Evolutionary conservation across 2,113 vertebrate species (phyloP).

Genomic region (Pelmatolapia mariae): DNA sequence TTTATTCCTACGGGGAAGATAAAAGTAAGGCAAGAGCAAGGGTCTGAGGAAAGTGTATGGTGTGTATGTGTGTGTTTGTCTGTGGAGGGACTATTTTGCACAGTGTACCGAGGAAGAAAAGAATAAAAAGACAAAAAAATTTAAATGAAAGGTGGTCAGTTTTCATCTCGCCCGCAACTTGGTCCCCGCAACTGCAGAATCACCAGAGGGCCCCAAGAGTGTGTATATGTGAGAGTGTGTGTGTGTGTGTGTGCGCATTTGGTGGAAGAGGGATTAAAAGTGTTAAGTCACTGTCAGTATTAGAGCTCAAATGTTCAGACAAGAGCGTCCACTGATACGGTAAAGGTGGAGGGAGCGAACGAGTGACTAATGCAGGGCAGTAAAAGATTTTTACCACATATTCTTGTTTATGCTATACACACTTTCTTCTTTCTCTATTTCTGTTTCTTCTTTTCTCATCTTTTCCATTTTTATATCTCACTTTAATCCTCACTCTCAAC

Average conservation of each 20-base stretch:
- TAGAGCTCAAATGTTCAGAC: neutral
- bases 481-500: neutral
- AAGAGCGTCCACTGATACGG: neutral
- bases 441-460: neutral
- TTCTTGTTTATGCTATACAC: neutral
- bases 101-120: slow-evolving; percentile 36
- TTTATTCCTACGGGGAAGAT: slow-evolving; percentile 14
- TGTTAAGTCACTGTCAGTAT: slow-evolving; percentile 1
- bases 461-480: neutral
- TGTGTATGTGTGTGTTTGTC: neutral
- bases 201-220: slow-evolving; percentile 13
- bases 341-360: neutral
- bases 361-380: neutral
- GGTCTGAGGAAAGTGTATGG: neutral
- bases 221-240: neutral
- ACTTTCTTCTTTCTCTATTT: neutral
- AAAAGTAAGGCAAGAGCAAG: slow-evolving; percentile 40
- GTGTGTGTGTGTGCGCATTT: neutral
- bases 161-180: neutral
- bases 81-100: slow-evolving; percentile 1
- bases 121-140: neutral
- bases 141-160: neutral
- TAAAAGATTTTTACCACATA: neutral
- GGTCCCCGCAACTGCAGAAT: neutral
- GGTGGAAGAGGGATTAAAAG: neutral